Conservation (phyloP, 2,888 invertebrate genomes). For the Seira sanloemensis region DNA sequence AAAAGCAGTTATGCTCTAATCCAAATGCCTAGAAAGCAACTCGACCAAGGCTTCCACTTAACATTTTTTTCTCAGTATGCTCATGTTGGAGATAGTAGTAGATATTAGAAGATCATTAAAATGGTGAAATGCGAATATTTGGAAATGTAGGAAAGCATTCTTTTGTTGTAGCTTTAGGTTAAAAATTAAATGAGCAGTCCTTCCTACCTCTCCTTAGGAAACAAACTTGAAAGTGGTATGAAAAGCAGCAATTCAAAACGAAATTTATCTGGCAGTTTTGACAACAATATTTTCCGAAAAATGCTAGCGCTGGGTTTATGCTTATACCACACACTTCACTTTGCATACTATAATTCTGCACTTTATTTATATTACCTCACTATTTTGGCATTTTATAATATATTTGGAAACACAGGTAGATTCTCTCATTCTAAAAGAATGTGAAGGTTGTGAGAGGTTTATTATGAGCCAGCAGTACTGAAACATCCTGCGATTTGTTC, state of each 20-base stretch:
- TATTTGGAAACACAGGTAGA: no score
- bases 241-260: conserved; percentile 16
- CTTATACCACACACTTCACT: not conserved
- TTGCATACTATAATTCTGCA: no score
- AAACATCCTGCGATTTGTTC: no score
- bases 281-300: conserved; percentile 10
- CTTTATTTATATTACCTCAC: no score
- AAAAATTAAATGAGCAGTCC: not conserved
- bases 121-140: not conserved
- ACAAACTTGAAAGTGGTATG: not conserved
- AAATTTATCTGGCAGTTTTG: conserved; percentile 31
- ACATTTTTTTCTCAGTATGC: not conserved
- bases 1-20: not conserved
- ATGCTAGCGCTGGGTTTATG: not conserved
- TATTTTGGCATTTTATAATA: no score
- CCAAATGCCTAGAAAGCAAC: not conserved
- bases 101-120: not conserved
- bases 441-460: no score
- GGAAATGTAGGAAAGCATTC: not conserved
- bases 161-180: not conserved
- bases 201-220: not conserved
- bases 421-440: no score
- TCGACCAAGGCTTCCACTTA: not conserved
- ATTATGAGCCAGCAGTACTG: no score
- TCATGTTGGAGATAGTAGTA: not conserved